These are phyloP conservation scores for Rhizoglyphus robini DNA, from an alignment of 1,140 invertebrate species.

Conservation along the genomic window DNA sequence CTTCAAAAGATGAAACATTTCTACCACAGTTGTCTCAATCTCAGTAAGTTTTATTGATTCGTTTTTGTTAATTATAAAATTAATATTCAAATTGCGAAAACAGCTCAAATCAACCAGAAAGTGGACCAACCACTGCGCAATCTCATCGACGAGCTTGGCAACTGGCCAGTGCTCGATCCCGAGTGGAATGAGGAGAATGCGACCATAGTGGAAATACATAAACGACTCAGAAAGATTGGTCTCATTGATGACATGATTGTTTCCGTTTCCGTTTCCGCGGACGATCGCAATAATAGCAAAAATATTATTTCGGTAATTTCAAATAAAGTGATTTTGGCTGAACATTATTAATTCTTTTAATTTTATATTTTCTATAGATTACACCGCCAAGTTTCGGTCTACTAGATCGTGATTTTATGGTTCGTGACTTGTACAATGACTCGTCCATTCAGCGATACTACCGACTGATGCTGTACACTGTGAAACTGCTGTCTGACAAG, in stretches of 20 bases:
- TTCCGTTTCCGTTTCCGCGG: conserved; percentile 74
- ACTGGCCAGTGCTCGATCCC: conserved; percentile 74
- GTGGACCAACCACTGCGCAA: background rate
- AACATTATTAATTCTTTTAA: background rate
- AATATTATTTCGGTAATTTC: conserved; percentile 68
- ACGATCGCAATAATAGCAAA: conserved; percentile 64
- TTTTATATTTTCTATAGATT: conserved; percentile 42
- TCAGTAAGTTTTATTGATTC: conserved; percentile 44
- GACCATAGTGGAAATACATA: conserved; percentile 65
- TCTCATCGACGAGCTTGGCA: conserved; percentile 46
- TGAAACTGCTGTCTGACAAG: conserved; percentile 58
- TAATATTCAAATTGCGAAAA: conserved; percentile 6
- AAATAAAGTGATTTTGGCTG: background rate
- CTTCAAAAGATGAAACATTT: conserved; percentile 59
- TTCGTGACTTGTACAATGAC: conserved; percentile 45
- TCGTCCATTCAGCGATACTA: conserved; percentile 35
- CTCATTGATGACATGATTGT: conserved; percentile 80
- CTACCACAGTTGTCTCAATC: conserved; percentile 73
- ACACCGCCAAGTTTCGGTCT: conserved; percentile 76
- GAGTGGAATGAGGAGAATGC: conserved; percentile 43
- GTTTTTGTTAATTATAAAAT: background rate
- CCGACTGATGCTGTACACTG: conserved; percentile 51
- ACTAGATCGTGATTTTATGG: conserved; percentile 55
- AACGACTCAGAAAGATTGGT: conserved; percentile 57
- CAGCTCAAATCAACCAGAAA: conserved; percentile 1